phyloP scores from a whole-genome alignment of 2,888 invertebrate genomes.

The Gari tellinella region DNA sequence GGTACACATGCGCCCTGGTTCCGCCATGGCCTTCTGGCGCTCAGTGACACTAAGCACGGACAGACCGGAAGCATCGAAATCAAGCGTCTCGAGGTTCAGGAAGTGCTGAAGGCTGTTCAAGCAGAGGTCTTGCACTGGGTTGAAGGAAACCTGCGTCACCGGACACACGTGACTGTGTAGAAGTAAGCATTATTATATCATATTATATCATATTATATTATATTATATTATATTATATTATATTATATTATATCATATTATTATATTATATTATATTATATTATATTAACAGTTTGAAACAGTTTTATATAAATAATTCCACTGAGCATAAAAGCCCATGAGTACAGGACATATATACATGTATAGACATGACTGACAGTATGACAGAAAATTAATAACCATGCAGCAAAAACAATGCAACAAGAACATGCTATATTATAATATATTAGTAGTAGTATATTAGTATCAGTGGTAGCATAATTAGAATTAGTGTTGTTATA shows the following conservation, averaged over 20 bases:
- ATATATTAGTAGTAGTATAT: not conserved
- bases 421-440: no score
- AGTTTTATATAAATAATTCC: no score
- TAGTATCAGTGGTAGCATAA: no score
- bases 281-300: no score
- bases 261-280: not conserved
- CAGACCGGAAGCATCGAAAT: slow-evolving; percentile 26
- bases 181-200: no score
- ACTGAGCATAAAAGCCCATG: no score
- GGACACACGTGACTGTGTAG: slow-evolving; percentile 25
- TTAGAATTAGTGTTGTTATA: no score
- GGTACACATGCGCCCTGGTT: slow-evolving; percentile 13
- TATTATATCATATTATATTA: not conserved
- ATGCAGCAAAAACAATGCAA: no score
- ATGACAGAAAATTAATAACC: no score
- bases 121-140: slow-evolving; percentile 17
- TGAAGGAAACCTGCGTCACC: slow-evolving; percentile 14
- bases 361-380: no score
- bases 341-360: no score
- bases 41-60: slow-evolving; percentile 19
- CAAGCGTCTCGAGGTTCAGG: slow-evolving; percentile 29
- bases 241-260: not conserved
- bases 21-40: slow-evolving; percentile 19
- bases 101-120: slow-evolving; percentile 25
- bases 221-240: slow-evolving; percentile 2